Evolutionary conservation across 2,888 invertebrate genomes (phyloP).

Genomic region (Epirrita christyi): DNA sequence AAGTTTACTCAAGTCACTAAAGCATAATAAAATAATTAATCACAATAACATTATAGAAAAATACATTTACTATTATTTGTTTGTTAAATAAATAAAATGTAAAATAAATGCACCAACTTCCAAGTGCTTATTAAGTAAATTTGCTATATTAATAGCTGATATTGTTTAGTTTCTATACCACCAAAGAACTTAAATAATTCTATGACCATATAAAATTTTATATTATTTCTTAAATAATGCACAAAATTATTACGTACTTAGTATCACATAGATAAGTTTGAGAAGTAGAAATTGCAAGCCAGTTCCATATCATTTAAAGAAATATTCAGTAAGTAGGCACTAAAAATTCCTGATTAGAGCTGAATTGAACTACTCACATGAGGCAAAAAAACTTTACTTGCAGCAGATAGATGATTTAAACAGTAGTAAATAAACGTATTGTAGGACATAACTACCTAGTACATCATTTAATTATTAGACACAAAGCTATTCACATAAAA

Average conservation of each 20-base stretch:
- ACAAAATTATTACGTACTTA: conserved; percentile 36
- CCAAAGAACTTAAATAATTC: conserved; percentile 8
- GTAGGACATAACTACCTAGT: too few relatives aligned
- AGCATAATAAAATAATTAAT: conserved; percentile 35
- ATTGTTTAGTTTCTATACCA: conserved; percentile 19
- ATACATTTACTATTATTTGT: conserved; percentile 35
- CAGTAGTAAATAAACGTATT: background rate
- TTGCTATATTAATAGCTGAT: conserved; percentile 28
- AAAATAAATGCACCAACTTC: conserved; percentile 38
- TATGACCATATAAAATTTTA: conserved; percentile 1
- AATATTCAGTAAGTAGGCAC: background rate
- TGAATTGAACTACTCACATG: background rate
- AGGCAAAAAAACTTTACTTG: background rate
- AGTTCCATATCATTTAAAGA: conserved; percentile 7
- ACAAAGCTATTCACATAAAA: conserved; percentile 12
- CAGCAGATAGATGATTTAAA: background rate
- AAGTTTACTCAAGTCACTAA: conserved; percentile 28
- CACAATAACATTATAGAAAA: conserved; percentile 37
- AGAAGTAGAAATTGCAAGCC: conserved; percentile 30
- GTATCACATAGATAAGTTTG: conserved; percentile 38
- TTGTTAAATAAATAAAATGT: conserved; percentile 35
- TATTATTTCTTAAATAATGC: conserved; percentile 16
- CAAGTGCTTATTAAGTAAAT: conserved; percentile 23
- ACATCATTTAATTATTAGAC: background rate
- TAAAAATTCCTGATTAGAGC: background rate